Base-by-base conservation (phyloP, 2,113 vertebrate species). In the Spermophilus dauricus region DNA sequence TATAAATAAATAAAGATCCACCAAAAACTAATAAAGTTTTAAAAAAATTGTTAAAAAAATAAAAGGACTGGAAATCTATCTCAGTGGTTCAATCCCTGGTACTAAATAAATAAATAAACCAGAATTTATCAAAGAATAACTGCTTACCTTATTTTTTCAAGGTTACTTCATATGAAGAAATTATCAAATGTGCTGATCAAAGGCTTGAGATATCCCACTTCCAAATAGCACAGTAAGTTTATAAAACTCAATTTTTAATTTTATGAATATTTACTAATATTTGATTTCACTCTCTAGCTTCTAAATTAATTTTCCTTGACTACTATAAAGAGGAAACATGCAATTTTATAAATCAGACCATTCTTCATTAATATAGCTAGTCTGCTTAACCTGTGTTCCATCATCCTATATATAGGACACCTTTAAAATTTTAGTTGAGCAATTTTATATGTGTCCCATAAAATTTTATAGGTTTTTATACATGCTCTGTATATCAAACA, bases 131-230 rank as follows among this genome's bases (percentile, higher is more conserved):
- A 80, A 61, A 87, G 45, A 80, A 86, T 94, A 70, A 87, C 18
- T 48, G 14, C 69, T 78, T 51, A 88, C 65, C 32, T 96, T 97
- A 34, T 94, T 78, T 96, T 51, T 89, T 91, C 89, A 92, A 98
- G 97, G 86, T 97, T 89, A 75, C 73, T 20, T 98, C 97, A 28
- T 97, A 97, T 48, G 97, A 98, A 73, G 98, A 98, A 93, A 98
- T 97, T 22, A 97, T 96, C 8, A 34, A 96, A 86, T 97, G 95
- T 89, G 97, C 97, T 67, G 96, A 98, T 75, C 96, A 97, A 82
- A 93, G 97, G 39, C 97, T 98, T 5, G 70, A 88, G 56, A 90
- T 95, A 58, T 97, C 95, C 16, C 93, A 91, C 83, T 97, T 89
- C 80, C 92, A 97, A 70, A 98, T 97, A 88, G 81, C 89, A 86